These are phyloP conservation scores for Seira sanloemensis DNA, from an alignment of 2,888 invertebrate genomes.

Conservation along the genomic window DNA sequence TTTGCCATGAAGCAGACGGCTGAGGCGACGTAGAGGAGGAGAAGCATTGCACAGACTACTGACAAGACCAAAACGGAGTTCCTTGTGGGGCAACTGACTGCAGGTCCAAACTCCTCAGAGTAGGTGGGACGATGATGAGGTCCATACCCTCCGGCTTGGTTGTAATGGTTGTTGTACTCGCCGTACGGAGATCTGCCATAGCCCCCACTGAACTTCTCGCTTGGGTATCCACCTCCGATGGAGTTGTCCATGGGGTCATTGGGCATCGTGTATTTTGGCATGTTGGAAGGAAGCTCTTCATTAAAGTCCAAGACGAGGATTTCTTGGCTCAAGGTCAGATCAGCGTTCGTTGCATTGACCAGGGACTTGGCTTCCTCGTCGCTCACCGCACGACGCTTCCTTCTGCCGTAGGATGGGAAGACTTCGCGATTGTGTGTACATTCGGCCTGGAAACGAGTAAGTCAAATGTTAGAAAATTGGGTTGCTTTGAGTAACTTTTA, in stretches of 20 bases:
- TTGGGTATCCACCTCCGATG: slow-evolving; percentile 46
- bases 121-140: slow-evolving; percentile 58
- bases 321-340: slow-evolving; percentile 96
- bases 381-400: slow-evolving; percentile 79
- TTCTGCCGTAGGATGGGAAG: slow-evolving; percentile 93
- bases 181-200: slow-evolving; percentile 60
- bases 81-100: slow-evolving; percentile 92
- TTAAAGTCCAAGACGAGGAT: slow-evolving; percentile 95
- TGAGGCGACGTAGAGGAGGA: slow-evolving; percentile 88
- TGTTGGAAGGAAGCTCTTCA: slow-evolving; percentile 80
- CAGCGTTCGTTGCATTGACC: slow-evolving; percentile 81
- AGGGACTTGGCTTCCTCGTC: slow-evolving; percentile 79
- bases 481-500: too few species aligned
- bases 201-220: slow-evolving; percentile 55
- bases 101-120: slow-evolving; percentile 63
- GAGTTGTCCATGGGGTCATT: slow-evolving; percentile 62
- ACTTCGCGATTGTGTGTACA: slow-evolving; percentile 95
- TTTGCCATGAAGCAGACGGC: slow-evolving; percentile 73
- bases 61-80: slow-evolving; percentile 93
- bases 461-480: slow-evolving; percentile 3
- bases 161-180: slow-evolving; percentile 49
- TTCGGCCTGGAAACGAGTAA: slow-evolving; percentile 80
- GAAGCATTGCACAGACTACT: slow-evolving; percentile 92
- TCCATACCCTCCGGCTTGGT: slow-evolving; percentile 50
- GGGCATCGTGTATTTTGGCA: slow-evolving; percentile 72